A percentile compares a stretch with the other conserved stretches of the same genome.
phyloP scores from a whole-genome alignment of 2,888 invertebrate genomes.

The Erebia palarica region DNA sequence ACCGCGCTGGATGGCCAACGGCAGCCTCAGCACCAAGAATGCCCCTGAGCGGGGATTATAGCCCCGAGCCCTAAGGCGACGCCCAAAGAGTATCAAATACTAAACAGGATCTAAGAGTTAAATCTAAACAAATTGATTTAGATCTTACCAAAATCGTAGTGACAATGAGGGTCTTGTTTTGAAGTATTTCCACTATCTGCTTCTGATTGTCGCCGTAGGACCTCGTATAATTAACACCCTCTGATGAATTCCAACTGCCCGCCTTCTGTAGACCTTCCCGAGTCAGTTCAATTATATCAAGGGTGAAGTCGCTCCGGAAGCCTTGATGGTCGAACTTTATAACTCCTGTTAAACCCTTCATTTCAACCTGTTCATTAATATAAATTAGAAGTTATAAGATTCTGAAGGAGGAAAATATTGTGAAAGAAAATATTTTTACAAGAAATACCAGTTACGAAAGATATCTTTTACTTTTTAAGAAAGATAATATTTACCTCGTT shows the following conservation, averaged over 20 bases:
- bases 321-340: conserved; percentile 98
- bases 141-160: conserved; percentile 93
- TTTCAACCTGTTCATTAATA: conserved; percentile 87
- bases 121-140: background rate
- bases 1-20: too few relatives aligned
- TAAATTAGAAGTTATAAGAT: background rate
- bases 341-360: conserved; percentile 95
- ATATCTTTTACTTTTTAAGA: background rate
- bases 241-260: conserved; percentile 94
- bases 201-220: conserved; percentile 93
- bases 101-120: background rate
- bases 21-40: too few relatives aligned
- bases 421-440: background rate
- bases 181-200: conserved; percentile 93
- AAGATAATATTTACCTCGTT: too few relatives aligned
- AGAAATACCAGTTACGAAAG: background rate
- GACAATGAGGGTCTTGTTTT: conserved; percentile 95
- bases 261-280: conserved; percentile 92
- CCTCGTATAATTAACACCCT: conserved; percentile 93
- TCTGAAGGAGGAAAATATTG: conserved; percentile 2
- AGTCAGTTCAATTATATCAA: conserved; percentile 95
- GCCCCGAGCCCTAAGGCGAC: too few relatives aligned
- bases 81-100: too few relatives aligned
- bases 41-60: too few relatives aligned
- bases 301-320: conserved; percentile 93